These are phyloP conservation scores for Callyntrura sp. DNA, from an alignment of 2,888 invertebrate species.

Conservation along the genomic window DNA sequence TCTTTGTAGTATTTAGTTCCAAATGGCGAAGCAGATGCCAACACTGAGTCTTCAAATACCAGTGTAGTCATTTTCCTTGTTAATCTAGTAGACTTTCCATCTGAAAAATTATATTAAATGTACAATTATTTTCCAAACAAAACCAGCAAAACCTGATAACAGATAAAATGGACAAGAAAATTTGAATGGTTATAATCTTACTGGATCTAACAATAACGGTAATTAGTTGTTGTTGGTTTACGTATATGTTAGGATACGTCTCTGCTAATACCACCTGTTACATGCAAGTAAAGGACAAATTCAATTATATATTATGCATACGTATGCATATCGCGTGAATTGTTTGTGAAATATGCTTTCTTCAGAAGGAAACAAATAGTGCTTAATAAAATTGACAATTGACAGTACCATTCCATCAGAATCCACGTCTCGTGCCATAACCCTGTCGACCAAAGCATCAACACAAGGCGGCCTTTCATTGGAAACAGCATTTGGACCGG, in stretches of 20 bases:
- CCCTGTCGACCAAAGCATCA: constrained; percentile 59
- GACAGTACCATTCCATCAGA: constrained; percentile 65
- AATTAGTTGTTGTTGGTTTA: constrained; percentile 69
- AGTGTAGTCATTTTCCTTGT: constrained; percentile 79
- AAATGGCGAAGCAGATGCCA: constrained; percentile 79
- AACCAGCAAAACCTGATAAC: too few species aligned
- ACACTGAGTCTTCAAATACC: constrained; percentile 78
- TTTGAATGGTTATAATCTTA: constrained; percentile 36
- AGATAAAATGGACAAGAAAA: too few species aligned
- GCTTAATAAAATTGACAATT: too few species aligned
- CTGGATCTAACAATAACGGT: constrained; percentile 70
- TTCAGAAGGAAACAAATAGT: too few species aligned
- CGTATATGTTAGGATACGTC: constrained; percentile 59
- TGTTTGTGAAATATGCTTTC: too few species aligned
- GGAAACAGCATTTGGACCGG: background rate
- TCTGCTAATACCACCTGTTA: constrained; percentile 67
- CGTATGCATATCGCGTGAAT: too few species aligned
- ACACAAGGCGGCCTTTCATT: constrained; percentile 70
- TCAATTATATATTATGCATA: background rate
- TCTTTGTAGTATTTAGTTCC: constrained; percentile 79
- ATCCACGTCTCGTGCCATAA: constrained; percentile 67
- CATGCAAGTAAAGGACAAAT: background rate
- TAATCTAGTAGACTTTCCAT: constrained; percentile 78
- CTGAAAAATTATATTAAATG: constrained; percentile 55
- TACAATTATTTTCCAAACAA: too few species aligned